Evolutionary conservation across 2,888 invertebrate species (phyloP).

Genomic region (Criorhina ranunculi): DNA sequence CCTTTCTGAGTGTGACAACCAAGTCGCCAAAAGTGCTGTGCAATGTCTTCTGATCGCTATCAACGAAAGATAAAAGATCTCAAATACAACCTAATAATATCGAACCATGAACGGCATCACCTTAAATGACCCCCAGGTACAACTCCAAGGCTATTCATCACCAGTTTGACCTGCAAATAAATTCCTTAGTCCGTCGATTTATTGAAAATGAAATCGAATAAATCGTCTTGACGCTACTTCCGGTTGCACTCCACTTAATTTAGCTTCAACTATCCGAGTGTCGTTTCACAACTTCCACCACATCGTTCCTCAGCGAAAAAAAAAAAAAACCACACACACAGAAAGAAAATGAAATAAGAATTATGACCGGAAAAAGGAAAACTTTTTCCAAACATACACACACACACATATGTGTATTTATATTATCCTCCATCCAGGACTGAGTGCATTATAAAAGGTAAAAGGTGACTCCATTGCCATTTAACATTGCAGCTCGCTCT

Average conservation of each 20-base stretch:
- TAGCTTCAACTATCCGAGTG: conserved; percentile 34
- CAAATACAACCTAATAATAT: too few species aligned
- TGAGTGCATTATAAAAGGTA: conserved; percentile 72
- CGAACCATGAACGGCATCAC: too few species aligned
- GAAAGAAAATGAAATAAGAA: conserved; percentile 59
- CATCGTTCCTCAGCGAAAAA: conserved; percentile 11
- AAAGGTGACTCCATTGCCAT: conserved; percentile 72
- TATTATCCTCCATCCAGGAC: conserved; percentile 28
- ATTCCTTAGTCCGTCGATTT: neutral
- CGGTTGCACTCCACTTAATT: conserved; percentile 49
- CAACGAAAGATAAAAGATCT: too few species aligned
- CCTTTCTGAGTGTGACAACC: too few species aligned
- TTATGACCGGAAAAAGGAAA: conserved; percentile 69
- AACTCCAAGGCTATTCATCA: conserved; percentile 6
- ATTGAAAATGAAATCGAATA: conserved; percentile 16
- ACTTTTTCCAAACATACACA: conserved; percentile 51
- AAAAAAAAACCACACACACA: neutral
- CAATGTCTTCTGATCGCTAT: too few species aligned
- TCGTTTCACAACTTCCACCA: conserved; percentile 29
- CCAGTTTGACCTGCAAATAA: conserved; percentile 16
- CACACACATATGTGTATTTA: neutral
- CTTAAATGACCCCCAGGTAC: neutral
- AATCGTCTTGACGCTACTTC: conserved; percentile 32
- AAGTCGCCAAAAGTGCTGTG: too few species aligned
- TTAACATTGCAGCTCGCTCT: conserved; percentile 68